Conservation (phyloP, 2,888 invertebrate genomes). For the Azorinus chamasolen region DNA sequence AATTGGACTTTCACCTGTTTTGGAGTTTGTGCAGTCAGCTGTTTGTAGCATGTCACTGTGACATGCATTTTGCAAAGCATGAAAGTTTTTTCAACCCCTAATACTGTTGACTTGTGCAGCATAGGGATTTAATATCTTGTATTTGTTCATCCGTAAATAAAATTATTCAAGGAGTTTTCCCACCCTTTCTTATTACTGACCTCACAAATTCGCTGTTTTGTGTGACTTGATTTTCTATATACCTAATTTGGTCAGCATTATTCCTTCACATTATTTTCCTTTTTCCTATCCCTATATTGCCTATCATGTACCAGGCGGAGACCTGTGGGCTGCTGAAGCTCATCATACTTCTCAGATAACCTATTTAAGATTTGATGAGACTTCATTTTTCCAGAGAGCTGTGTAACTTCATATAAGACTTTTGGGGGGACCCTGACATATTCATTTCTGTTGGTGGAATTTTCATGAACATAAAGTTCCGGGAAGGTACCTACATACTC, state of each 20-base stretch:
- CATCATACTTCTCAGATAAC: background rate
- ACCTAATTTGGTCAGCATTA: constrained; percentile 30
- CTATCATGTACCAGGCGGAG: too few species aligned
- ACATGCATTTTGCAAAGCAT: too few species aligned
- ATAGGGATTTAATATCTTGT: constrained; percentile 41
- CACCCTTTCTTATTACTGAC: constrained; percentile 8
- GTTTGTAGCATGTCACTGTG: constrained; percentile 47
- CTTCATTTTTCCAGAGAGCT: background rate
- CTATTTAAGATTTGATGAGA: background rate
- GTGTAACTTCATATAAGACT: background rate
- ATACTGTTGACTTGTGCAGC: constrained; percentile 45
- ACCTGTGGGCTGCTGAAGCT: too few species aligned
- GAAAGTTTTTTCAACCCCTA: constrained; percentile 50
- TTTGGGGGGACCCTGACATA: too few species aligned
- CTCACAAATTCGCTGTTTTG: constrained; percentile 21
- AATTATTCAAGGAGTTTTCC: constrained; percentile 35
- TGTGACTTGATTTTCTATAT: constrained; percentile 34
- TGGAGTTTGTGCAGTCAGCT: constrained; percentile 25
- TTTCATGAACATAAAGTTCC: constrained; percentile 10
- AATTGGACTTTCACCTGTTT: constrained; percentile 32
- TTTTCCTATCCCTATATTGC: too few species aligned
- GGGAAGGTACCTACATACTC: constrained; percentile 32
- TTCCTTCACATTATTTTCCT: too few species aligned
- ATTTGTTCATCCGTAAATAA: constrained; percentile 47
- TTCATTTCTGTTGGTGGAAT: too few species aligned